These are phyloP conservation scores for Rhagoletis pomonella DNA, from an alignment of 1,140 invertebrate species.

Conservation along the genomic window DNA sequence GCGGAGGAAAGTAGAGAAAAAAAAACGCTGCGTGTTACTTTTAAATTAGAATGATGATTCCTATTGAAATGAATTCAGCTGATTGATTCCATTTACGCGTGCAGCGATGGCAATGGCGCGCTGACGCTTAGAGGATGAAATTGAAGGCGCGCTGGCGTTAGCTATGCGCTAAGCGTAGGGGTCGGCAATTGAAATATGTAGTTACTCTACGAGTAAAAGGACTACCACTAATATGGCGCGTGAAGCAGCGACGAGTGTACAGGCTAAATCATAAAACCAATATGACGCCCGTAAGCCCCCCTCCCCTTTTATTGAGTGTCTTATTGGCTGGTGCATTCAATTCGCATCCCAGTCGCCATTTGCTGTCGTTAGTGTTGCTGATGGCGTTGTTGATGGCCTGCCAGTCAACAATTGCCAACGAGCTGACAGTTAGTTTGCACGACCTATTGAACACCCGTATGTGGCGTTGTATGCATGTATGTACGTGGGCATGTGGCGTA, in stretches of 20 bases:
- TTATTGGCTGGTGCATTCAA: neutral
- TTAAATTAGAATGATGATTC: neutral
- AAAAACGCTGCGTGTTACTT: neutral
- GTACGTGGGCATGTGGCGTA: neutral
- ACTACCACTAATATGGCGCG: too few species aligned
- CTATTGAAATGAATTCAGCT: neutral
- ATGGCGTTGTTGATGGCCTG: neutral
- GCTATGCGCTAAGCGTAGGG: neutral
- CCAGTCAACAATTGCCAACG: neutral
- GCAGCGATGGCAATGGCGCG: neutral
- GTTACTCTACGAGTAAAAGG: too few species aligned
- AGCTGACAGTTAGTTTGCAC: slow-evolving; percentile 13
- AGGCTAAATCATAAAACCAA: neutral
- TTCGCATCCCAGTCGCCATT: neutral
- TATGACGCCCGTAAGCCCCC: neutral
- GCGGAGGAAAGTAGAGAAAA: neutral
- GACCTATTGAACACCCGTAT: neutral
- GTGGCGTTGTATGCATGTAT: neutral
- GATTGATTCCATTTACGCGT: neutral
- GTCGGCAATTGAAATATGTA: too few species aligned
- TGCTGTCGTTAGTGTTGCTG: neutral
- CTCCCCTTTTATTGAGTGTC: slow-evolving; percentile 5
- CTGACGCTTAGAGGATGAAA: neutral
- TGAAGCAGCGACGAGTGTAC: neutral
- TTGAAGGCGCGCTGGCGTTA: neutral